Evolutionary conservation across 1,140 invertebrate species (phyloP).

Genomic region (Calliopsis andreniformis): DNA sequence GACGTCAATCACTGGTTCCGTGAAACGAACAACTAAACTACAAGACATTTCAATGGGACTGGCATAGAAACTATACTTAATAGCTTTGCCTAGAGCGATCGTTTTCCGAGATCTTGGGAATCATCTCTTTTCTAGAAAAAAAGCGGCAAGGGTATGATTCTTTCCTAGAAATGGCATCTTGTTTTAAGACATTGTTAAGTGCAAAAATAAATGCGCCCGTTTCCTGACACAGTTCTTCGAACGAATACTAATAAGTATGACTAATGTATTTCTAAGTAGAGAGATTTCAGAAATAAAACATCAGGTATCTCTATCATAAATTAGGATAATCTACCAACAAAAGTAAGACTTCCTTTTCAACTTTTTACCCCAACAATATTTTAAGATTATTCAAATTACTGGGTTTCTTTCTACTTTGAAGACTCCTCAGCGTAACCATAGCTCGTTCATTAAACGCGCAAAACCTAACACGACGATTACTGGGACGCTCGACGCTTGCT

Average conservation of each 20-base stretch:
- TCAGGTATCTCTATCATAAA: too few relatives aligned
- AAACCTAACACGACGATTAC: background rate
- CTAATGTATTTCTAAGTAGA: too few relatives aligned
- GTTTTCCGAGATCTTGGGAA: too few relatives aligned
- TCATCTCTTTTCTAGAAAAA: too few relatives aligned
- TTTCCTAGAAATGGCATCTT: too few relatives aligned
- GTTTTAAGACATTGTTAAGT: too few relatives aligned
- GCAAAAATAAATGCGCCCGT: too few relatives aligned
- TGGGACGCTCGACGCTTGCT: background rate
- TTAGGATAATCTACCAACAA: too few relatives aligned
- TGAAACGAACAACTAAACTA: background rate
- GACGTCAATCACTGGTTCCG: background rate
- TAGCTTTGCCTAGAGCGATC: background rate
- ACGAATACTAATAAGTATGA: too few relatives aligned
- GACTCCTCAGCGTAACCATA: background rate
- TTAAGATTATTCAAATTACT: constrained; percentile 2
- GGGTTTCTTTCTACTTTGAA: background rate
- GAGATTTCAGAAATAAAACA: too few relatives aligned
- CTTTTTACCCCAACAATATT: background rate
- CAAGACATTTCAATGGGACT: background rate
- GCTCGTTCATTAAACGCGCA: background rate
- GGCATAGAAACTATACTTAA: background rate
- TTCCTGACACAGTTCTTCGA: too few relatives aligned
- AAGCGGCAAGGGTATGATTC: too few relatives aligned
- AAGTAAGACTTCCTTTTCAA: background rate